phyloP scores from a whole-genome alignment of 2,888 invertebrate species.

The Prosapia bicincta region DNA sequence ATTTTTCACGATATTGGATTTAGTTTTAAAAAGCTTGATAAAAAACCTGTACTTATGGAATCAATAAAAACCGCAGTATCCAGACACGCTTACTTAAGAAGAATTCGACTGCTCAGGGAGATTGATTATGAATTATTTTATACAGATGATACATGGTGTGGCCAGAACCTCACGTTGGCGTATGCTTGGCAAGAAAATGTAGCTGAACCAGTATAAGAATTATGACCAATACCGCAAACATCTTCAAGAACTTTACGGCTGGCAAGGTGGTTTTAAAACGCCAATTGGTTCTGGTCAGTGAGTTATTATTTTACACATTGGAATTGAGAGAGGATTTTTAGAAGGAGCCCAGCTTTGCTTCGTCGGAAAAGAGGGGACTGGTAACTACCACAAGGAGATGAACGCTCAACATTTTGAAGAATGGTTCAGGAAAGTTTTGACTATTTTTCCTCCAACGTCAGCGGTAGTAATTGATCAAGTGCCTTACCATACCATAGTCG shows the following conservation, averaged over 20 bases:
- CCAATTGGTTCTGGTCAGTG: neutral
- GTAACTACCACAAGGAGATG: slow-evolving; percentile 16
- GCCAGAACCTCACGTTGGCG: neutral
- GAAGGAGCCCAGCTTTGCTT: too few relatives aligned
- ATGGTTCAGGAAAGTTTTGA: too few relatives aligned
- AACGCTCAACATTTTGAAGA: too few relatives aligned
- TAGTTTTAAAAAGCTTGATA: too few relatives aligned
- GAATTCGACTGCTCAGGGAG: neutral
- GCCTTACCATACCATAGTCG: too few relatives aligned
- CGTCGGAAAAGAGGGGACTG: neutral
- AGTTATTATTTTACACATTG: neutral
- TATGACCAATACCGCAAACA: neutral
- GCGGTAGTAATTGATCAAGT: too few relatives aligned
- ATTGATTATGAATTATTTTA: neutral
- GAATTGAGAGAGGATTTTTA: neutral
- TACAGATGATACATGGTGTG: slow-evolving; percentile 2
- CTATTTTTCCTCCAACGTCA: too few relatives aligned
- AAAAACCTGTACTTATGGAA: neutral
- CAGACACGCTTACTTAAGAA: too few relatives aligned
- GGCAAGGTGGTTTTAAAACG: slow-evolving; percentile 2
- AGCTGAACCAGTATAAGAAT: too few relatives aligned
- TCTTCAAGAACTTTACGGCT: neutral
- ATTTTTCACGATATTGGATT: too few relatives aligned
- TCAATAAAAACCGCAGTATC: too few relatives aligned
- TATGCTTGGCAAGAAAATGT: too few relatives aligned